Evolutionary conservation across 2,797 vertebrate species (phyloP).

Genomic region (Poecilia velifera): DNA sequence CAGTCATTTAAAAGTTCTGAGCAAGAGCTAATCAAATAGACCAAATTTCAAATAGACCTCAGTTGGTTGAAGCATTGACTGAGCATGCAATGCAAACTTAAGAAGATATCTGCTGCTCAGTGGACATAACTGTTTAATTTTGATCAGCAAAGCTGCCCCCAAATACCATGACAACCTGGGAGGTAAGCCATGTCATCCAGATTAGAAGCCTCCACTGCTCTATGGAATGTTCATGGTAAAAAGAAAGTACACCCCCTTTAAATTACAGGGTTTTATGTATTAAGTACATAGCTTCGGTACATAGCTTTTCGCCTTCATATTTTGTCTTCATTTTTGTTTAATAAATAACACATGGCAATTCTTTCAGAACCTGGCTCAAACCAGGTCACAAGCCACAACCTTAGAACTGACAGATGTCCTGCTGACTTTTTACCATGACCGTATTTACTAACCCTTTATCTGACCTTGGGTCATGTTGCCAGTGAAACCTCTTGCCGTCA

Average conservation of each 20-base stretch:
- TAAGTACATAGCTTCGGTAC: background rate
- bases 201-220: background rate
- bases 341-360: background rate
- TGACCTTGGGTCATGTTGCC: constrained; percentile 39
- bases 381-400: background rate
- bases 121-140: background rate
- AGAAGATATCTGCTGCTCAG: background rate
- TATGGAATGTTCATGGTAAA: constrained; percentile 1
- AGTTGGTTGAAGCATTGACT: background rate
- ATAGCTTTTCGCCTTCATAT: background rate
- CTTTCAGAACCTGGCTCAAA: background rate
- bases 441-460: constrained; percentile 30
- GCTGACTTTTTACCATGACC: background rate
- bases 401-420: background rate
- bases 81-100: background rate
- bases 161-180: background rate
- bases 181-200: background rate
- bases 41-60: background rate
- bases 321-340: background rate
- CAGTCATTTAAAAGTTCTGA: background rate
- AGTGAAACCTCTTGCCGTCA: constrained; percentile 46
- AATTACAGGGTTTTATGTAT: background rate
- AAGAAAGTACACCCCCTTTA: background rate
- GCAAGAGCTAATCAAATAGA: background rate
- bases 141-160: background rate